These are phyloP conservation scores for Eupithecia exiguata DNA, from an alignment of 2,888 invertebrate species.

Conservation along the genomic window DNA sequence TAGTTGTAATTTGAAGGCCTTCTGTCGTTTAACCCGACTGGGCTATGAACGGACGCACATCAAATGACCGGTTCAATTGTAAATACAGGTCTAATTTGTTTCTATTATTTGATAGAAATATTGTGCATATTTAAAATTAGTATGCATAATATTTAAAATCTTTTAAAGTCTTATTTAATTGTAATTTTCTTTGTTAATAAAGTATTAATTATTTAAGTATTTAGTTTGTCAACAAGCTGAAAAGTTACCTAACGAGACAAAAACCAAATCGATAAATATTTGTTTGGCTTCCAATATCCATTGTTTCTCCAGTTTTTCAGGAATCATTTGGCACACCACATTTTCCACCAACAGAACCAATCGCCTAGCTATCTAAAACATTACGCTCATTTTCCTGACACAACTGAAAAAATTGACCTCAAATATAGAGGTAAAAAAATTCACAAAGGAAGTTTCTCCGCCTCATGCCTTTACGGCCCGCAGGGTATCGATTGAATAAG, in stretches of 20 bases:
- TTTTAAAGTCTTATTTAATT: no score
- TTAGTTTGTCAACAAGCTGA: neutral
- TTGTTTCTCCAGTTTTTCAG: neutral
- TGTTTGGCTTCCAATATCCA: neutral
- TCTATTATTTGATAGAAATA: no score
- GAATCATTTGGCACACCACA: neutral
- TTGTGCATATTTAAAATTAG: no score
- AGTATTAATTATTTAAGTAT: no score
- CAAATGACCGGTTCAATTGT: no score
- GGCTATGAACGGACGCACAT: no score
- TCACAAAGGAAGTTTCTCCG: neutral
- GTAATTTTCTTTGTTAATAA: no score
- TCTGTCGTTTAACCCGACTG: no score
- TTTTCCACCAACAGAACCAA: neutral
- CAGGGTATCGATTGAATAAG: slow-evolving; percentile 40
- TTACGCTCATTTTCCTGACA: neutral
- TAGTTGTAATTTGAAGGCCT: no score
- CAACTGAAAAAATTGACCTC: slow-evolving; percentile 12
- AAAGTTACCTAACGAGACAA: neutral
- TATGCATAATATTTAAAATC: no score
- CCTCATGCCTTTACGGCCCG: slow-evolving; percentile 15
- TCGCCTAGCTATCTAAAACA: neutral
- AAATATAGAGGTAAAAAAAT: slow-evolving; percentile 8
- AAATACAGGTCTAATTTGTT: no score
- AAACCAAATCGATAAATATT: neutral